Evolutionary conservation across 2,888 invertebrate genomes (phyloP).

Genomic region (Petrolisthes manimaculis): DNA sequence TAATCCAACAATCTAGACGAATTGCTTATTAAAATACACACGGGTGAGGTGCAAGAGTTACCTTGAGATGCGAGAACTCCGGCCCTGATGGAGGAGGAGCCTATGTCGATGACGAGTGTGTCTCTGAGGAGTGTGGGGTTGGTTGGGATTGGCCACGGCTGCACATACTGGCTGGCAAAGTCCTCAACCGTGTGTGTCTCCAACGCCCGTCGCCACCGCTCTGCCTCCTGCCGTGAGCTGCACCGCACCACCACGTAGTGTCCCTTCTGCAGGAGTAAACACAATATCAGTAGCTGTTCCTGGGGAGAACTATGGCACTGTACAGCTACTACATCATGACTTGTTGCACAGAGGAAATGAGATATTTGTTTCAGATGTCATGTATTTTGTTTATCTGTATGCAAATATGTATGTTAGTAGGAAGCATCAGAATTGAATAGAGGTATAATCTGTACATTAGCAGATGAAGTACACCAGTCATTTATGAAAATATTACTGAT

Average conservation of each 20-base stretch:
- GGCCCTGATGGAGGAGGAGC: constrained; percentile 74
- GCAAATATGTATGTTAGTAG: too few species aligned
- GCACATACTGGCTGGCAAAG: constrained; percentile 72
- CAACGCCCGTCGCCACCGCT: constrained; percentile 73
- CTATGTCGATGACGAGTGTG: constrained; percentile 74
- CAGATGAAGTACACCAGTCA: too few species aligned
- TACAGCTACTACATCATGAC: too few species aligned
- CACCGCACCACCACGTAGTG: constrained; percentile 73
- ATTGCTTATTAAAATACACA: too few species aligned
- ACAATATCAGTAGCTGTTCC: neutral
- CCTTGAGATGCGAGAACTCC: constrained; percentile 73
- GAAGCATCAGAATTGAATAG: too few species aligned
- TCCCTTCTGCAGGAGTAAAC: constrained; percentile 70
- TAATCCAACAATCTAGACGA: too few species aligned
- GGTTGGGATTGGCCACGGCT: constrained; percentile 70
- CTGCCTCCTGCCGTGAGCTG: constrained; percentile 70
- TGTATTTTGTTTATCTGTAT: too few species aligned
- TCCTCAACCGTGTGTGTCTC: constrained; percentile 72
- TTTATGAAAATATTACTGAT: too few species aligned
- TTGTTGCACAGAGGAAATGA: too few species aligned
- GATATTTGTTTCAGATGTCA: too few species aligned
- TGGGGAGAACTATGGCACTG: neutral
- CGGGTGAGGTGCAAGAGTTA: constrained; percentile 67
- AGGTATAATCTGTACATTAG: too few species aligned
- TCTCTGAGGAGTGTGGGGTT: constrained; percentile 70